These are phyloP conservation scores for Parnassius glacialis DNA, from an alignment of 2,888 invertebrate species.

Conservation along the genomic window DNA sequence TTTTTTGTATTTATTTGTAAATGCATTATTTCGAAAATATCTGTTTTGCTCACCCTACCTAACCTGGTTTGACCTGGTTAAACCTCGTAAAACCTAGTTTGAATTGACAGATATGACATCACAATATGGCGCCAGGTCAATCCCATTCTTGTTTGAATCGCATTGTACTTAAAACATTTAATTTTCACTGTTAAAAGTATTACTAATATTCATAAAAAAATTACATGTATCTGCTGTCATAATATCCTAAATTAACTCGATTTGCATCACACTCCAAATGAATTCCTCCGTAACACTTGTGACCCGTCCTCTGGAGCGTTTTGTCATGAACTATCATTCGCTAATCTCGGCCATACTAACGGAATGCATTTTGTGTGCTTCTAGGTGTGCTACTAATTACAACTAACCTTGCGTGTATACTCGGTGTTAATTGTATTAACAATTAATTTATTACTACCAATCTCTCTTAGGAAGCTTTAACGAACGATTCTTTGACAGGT, in stretches of 20 bases:
- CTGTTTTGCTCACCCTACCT: too few species aligned
- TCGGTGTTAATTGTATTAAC: slow-evolving; percentile 58
- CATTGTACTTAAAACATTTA: too few species aligned
- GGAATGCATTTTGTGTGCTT: slow-evolving; percentile 70
- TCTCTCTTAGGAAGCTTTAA: slow-evolving; percentile 26
- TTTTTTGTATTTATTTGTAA: too few species aligned
- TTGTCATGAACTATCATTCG: slow-evolving; percentile 49
- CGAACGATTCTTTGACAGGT: slow-evolving; percentile 50
- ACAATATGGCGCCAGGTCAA: too few species aligned
- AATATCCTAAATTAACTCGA: slow-evolving; percentile 10
- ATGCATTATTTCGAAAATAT: too few species aligned
- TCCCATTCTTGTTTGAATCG: too few species aligned
- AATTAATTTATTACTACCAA: slow-evolving; percentile 26
- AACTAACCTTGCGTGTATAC: slow-evolving; percentile 43
- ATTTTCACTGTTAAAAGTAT: too few species aligned
- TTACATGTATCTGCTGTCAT: neutral
- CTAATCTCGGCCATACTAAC: slow-evolving; percentile 49
- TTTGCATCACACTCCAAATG: slow-evolving; percentile 27
- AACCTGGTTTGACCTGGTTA: too few species aligned
- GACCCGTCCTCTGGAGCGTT: slow-evolving; percentile 36
- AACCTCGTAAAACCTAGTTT: too few species aligned
- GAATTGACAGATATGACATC: too few species aligned
- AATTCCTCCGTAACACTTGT: neutral
- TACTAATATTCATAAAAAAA: too few species aligned
- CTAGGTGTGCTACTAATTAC: slow-evolving; percentile 72